These are phyloP conservation scores for Gastrophysa polygoni DNA, from an alignment of 2,888 invertebrate species.

Conservation along the genomic window DNA sequence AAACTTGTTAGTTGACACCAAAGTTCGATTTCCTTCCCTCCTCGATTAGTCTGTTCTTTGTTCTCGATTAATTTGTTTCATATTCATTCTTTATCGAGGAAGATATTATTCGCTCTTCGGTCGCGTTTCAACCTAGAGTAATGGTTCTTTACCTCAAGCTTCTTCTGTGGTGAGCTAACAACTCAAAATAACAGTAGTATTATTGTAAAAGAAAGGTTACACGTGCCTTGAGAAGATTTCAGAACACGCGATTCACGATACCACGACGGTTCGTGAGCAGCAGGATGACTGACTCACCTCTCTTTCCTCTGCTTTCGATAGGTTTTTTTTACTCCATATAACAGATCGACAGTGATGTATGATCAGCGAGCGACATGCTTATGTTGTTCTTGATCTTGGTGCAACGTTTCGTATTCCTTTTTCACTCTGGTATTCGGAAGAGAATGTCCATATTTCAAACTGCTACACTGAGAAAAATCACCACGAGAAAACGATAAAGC, in stretches of 20 bases:
- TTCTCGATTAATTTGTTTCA: too few relatives aligned
- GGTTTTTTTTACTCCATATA: conserved; percentile 39
- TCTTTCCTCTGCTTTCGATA: conserved; percentile 14
- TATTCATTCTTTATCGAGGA: too few relatives aligned
- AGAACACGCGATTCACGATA: conserved; percentile 52
- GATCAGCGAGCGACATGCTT: conserved; percentile 2
- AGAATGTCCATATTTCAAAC: too few relatives aligned
- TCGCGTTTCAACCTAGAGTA: neutral
- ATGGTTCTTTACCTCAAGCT: conserved; percentile 31
- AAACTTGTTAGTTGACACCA: too few relatives aligned
- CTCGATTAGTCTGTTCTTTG: too few relatives aligned
- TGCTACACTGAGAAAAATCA: too few relatives aligned
- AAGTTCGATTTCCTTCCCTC: too few relatives aligned
- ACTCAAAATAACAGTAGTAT: conserved; percentile 42
- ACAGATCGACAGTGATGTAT: conserved; percentile 34
- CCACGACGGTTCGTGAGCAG: conserved; percentile 50
- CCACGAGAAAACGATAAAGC: too few relatives aligned
- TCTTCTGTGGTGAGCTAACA: conserved; percentile 35
- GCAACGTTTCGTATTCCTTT: neutral
- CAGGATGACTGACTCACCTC: conserved; percentile 36
- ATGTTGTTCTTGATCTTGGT: conserved; percentile 1
- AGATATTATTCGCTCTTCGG: neutral
- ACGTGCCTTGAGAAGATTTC: conserved; percentile 48
- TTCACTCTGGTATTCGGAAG: neutral
- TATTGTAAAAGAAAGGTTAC: conserved; percentile 41